Base-by-base conservation (phyloP, 2,113 vertebrate genomes). In the Argyrosomus japonicus region DNA sequence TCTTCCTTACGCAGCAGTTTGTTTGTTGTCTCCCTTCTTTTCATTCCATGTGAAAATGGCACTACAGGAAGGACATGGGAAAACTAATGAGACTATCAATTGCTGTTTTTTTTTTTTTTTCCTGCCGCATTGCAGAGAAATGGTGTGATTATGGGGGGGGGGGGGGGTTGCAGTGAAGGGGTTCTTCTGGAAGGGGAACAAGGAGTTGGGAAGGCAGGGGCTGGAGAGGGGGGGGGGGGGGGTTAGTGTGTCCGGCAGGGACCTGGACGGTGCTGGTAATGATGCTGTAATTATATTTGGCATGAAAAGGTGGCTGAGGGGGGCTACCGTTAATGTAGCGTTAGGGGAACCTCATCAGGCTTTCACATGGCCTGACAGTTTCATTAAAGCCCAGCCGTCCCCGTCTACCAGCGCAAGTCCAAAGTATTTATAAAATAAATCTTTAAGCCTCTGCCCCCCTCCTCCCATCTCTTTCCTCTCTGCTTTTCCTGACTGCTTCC, bases 261-360 rank as follows among this genome's bases (percentile, higher is more conserved):
- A 85, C 67, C 43, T 3, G 74, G 2, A 83, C 19, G 7, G 43
- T 8, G 11, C 75, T 57, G 73, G 88, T 94, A 92, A 93, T 92
- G 90, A 92, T 81, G 87, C 84, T 88, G 82, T 94, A 93, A 94
- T 94, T 94, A 92, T 93, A 86, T 93, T 89, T 94, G 92, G 89
- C 91, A 65, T 88, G 85, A 84, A 84, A 88, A 82, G 85, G 88
- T 87, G 85, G 87, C 85, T 68, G 54, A 88, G 86, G 82, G 86
- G 82, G 85, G 62, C 90, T 82, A 75, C 80, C 71, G 84, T 87
- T 93, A 89, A 89, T 89, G 88, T 90, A 88, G 87, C 75, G 72
- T 88, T 87, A 51, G 81, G 88, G 86, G 85, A 89, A 89, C 82
- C 87, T 93, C 85, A 90, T 94, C 90, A 93, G 87, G 87, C 81